These are phyloP conservation scores for Enteromius unitaeniatus DNA, from an alignment of 2,797 vertebrate species.

Conservation along the genomic window DNA sequence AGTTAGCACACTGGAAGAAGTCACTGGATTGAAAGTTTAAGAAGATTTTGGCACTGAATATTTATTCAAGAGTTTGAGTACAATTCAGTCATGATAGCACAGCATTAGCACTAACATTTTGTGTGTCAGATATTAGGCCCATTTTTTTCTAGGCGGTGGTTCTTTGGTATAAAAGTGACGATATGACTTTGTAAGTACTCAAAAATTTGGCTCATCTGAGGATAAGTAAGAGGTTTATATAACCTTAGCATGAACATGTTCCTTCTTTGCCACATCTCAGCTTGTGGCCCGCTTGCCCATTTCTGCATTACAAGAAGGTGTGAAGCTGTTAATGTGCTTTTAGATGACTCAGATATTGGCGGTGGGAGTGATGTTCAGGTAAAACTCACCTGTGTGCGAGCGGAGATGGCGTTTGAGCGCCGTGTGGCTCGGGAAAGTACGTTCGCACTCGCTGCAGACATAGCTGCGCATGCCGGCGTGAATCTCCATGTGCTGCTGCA, in stretches of 20 bases:
- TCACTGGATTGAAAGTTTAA: not conserved
- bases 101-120: not conserved
- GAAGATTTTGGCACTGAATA: not conserved
- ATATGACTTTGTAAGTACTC: not conserved
- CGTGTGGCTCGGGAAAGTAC: conserved; percentile 98
- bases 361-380: conserved; percentile 26
- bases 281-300: not conserved
- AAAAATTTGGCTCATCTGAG: not conserved
- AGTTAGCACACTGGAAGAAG: not conserved
- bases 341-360: conserved; percentile 2
- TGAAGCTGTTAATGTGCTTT: conserved; percentile 24
- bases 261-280: not conserved
- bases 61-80: not conserved
- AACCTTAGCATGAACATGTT: not conserved
- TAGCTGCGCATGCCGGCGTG: conserved; percentile 97
- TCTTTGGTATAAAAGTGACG: not conserved
- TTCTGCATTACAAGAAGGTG: conserved; percentile 19
- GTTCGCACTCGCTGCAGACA: conserved; percentile 98
- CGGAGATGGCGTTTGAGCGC: conserved; percentile 97
- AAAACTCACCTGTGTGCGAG: conserved; percentile 90
- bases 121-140: not conserved
- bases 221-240: conserved; percentile 12
- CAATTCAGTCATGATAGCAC: not conserved
- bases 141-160: not conserved
- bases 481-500: conserved; percentile 99